Evolutionary conservation across 2,888 invertebrate species (phyloP).

Genomic region (Octodonta nipae): DNA sequence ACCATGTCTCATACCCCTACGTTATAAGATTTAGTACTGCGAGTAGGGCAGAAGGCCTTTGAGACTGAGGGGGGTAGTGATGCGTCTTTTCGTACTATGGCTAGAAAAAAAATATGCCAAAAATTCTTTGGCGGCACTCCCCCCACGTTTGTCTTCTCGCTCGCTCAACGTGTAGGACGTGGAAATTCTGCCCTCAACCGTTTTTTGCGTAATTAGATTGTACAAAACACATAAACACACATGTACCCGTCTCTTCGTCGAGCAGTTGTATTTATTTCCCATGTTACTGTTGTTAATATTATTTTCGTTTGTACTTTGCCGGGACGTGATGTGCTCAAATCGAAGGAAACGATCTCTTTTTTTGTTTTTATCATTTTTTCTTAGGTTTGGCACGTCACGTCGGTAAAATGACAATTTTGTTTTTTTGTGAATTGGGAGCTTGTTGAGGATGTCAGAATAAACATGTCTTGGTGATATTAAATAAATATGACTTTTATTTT

Average conservation of each 20-base stretch:
- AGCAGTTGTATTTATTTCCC: constrained; percentile 12
- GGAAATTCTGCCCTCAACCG: constrained; percentile 31
- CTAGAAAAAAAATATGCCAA: constrained; percentile 17
- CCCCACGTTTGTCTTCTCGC: constrained; percentile 29
- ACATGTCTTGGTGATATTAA: constrained; percentile 34
- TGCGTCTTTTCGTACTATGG: constrained; percentile 26
- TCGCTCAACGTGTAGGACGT: constrained; percentile 28
- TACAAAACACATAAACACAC: too few relatives aligned
- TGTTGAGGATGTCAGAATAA: constrained; percentile 35
- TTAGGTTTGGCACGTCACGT: too few relatives aligned
- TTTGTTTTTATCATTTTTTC: too few relatives aligned
- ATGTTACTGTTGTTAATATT: constrained; percentile 15
- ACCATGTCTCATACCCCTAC: constrained; percentile 15
- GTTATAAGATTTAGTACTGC: constrained; percentile 3
- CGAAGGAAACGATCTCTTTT: too few relatives aligned
- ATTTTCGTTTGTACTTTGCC: constrained; percentile 14
- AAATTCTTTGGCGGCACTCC: constrained; percentile 25
- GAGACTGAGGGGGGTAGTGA: constrained; percentile 37
- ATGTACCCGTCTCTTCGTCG: constrained; percentile 3
- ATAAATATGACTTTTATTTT: constrained; percentile 4
- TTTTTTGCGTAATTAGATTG: too few relatives aligned
- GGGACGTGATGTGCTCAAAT: too few relatives aligned
- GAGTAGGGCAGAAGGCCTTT: constrained; percentile 25
- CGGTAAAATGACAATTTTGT: too few relatives aligned
- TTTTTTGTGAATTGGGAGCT: constrained; percentile 46